Evolutionary conservation across 2,113 vertebrate species (phyloP), one percentile per base, ranked within the genome.

Genomic region (Aspidoscelis tigris): DNA sequence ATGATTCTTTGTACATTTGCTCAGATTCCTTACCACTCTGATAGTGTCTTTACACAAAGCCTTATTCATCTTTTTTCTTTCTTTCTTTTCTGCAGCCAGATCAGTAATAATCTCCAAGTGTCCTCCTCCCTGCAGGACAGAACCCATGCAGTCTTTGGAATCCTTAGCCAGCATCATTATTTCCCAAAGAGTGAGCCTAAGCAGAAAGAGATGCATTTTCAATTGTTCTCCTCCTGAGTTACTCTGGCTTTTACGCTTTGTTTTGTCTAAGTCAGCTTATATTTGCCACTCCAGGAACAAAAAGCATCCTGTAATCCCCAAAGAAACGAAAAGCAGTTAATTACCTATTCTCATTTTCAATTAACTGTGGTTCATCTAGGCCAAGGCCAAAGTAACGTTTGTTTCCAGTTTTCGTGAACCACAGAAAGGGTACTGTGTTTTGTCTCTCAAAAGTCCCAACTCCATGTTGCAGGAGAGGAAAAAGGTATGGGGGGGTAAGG

Each of bases 341-440:
- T 93, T 92, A 89, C 64, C 84, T 79, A 84, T 86, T 91, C 92
- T 86, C 80, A 21, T 91, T 93, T 93, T 87, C 72, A 85, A 1
- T 86, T 90, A 76, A 84, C 43, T 66, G 84, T 85, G 65, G 39
- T 80, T 91, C 78, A 81, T 24, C 0, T 10, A 83, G 71, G 41
- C 44, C 80, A 83, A 2, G 53, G 70, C 84, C 84, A 76, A 90
- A 81, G 1, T 61, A 44, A 6, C 77, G 64, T 3, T 82, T 91
- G 88, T 88, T 91, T 93, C 91, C 88, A 84, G 53, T 21, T 91
- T 88, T 11, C 76, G 66, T 86, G 87, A 84, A 74, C 76, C 5
- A 0, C 58, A 80, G 14, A n/a, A 58, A 5, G 71, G 14, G n/a
- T 3, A 71, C 10, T 58, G 11, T 44, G 33, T 21, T 41, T 16